Evolutionary conservation across 2,797 vertebrate species (phyloP).

Genomic region (Typhlichthys subterraneus): DNA sequence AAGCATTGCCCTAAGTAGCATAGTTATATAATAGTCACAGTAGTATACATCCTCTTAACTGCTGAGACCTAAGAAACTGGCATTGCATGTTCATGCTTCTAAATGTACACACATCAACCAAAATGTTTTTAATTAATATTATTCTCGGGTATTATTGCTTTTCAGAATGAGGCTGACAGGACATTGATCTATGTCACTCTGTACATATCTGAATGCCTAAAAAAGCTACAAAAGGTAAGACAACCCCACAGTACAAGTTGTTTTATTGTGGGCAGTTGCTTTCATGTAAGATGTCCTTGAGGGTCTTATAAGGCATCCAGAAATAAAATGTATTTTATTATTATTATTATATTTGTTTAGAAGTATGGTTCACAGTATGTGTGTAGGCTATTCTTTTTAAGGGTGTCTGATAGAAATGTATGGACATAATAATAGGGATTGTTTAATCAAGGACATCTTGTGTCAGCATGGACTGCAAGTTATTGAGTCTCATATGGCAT

Average conservation of each 20-base stretch:
- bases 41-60: background rate
- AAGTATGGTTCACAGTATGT: too few relatives aligned
- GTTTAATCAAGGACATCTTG: too few relatives aligned
- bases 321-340: too few relatives aligned
- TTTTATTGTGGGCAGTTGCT: background rate
- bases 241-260: constrained; percentile 6
- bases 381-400: too few relatives aligned
- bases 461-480: too few relatives aligned
- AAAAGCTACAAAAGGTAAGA: constrained; percentile 94
- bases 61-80: background rate
- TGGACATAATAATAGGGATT: too few relatives aligned
- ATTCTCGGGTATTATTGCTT: constrained; percentile 25
- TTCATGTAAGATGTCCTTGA: too few relatives aligned
- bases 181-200: constrained; percentile 97
- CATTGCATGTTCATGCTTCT: background rate
- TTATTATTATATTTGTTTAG: too few relatives aligned
- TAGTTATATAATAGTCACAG: constrained; percentile 25
- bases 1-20: constrained; percentile 13
- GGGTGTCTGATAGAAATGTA: too few relatives aligned
- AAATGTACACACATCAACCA: background rate
- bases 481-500: too few relatives aligned
- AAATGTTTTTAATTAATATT: background rate
- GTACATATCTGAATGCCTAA: constrained; percentile 98
- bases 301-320: too few relatives aligned
- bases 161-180: constrained; percentile 95